Base-by-base conservation (phyloP, 2,888 invertebrate species). In the Sclerodermus sp. region DNA sequence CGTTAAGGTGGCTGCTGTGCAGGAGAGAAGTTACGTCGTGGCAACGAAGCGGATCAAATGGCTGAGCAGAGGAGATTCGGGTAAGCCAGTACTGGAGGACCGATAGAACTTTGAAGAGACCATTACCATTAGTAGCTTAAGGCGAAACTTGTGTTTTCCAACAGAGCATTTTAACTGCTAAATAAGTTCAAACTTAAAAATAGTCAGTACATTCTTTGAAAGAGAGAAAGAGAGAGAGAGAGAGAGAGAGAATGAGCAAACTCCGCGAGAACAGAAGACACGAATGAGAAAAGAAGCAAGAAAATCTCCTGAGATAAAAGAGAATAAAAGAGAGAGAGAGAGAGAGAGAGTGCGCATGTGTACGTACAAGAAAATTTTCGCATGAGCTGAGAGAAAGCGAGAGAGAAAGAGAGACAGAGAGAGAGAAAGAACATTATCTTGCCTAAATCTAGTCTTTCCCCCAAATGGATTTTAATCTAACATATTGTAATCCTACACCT, bases 361-460 rank as follows among this genome's bases (percentile, higher is more conserved):
- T 30, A 9, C 30, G n/a, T n/a, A n/a, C n/a, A n/a, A n/a, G n/a
- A n/a, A n/a, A n/a, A n/a, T n/a, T n/a, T n/a, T n/a, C n/a, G n/a
- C 29, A 29, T 23, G 29, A 8, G 29, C 29, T 9, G n/a, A n/a
- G n/a, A n/a, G n/a, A n/a, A 30, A 30, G 30, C 30, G 37, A 40
- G 31, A 36, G 32, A n/a, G 31, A 46, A 30, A 50, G 43, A 13
- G 43, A n/a, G 38, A 46, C 17, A 31, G 36, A 39, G 31, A 45
- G 32, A 38, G 17, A 47, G 9, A 23, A 51, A 47, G 53, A 53
- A 55, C 53, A 58, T 58, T 52, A 66, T 67, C 63, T 71, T 64
- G 70, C 73, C 71, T 69, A 74, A 74, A 68, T 72, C 67, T 69
- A 73, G 67, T 71, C 66, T 69, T 69, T 65, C 65, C 64, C 64